Conservation (phyloP, 2,797 vertebrate species). For the Natrix natrix region DNA sequence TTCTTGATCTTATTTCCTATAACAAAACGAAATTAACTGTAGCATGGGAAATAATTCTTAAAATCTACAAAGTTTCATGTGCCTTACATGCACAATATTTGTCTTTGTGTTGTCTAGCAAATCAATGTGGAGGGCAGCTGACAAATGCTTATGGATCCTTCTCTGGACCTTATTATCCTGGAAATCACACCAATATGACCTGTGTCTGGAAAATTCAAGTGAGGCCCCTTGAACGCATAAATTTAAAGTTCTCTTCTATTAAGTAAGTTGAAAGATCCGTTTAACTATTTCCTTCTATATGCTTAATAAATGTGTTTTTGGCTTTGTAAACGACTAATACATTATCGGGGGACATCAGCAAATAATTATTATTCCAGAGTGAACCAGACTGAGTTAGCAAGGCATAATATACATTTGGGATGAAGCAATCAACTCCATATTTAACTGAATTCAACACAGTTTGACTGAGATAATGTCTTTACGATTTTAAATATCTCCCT, state of each 20-base stretch:
- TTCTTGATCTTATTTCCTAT: background rate
- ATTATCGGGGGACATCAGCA: background rate
- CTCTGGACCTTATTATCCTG: constrained; percentile 5
- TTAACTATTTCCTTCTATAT: background rate
- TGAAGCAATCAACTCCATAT: background rate
- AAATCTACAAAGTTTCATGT: background rate
- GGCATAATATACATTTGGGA: background rate
- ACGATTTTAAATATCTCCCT: background rate
- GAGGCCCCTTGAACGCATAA: background rate
- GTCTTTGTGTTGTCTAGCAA: background rate
- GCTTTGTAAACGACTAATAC: background rate
- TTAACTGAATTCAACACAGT: background rate
- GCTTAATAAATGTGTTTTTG: background rate
- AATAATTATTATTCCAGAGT: background rate
- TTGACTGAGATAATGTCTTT: background rate
- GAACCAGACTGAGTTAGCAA: background rate
- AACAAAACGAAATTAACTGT: background rate
- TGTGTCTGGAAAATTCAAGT: constrained; percentile 1
- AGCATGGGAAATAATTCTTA: background rate
- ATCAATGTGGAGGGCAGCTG: background rate
- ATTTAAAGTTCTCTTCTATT: background rate
- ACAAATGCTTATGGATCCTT: background rate
- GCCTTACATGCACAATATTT: background rate
- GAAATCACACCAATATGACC: background rate
- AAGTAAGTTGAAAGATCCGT: background rate